Evolutionary conservation across 1,140 invertebrate species (phyloP).

Genomic region (Brachionus koreanus): DNA sequence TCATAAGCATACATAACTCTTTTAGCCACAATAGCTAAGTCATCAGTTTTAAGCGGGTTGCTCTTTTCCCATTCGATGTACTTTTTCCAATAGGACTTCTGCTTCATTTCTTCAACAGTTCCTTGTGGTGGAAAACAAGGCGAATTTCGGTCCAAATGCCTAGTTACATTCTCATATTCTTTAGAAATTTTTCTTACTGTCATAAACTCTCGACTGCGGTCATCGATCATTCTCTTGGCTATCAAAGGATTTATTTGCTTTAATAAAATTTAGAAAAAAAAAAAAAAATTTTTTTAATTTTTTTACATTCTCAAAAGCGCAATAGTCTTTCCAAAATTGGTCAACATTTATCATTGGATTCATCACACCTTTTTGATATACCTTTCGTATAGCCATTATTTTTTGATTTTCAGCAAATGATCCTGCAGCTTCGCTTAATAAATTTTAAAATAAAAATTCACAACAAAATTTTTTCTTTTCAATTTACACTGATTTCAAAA

Average conservation of each 20-base stretch:
- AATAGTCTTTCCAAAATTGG: conserved; percentile 89
- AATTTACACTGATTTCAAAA: conserved; percentile 83
- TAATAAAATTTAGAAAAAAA: too few species aligned
- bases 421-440: conserved; percentile 76
- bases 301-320: conserved; percentile 44
- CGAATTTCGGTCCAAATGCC: conserved; percentile 84
- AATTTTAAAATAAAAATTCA: background rate
- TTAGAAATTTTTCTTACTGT: conserved; percentile 92
- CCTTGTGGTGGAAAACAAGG: conserved; percentile 68
- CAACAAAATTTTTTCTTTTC: background rate
- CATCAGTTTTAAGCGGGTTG: conserved; percentile 91
- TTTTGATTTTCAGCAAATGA: conserved; percentile 99
- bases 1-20: conserved; percentile 93
- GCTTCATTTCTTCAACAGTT: conserved; percentile 76
- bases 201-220: conserved; percentile 89
- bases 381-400: conserved; percentile 91
- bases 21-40: conserved; percentile 82
- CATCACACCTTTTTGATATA: conserved; percentile 87
- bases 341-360: conserved; percentile 98
- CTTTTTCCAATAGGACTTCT: conserved; percentile 86
- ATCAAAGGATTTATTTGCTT: conserved; percentile 84
- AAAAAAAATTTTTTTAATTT: too few species aligned
- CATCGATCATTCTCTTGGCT: conserved; percentile 85
- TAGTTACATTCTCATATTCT: conserved; percentile 87
- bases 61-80: conserved; percentile 95